phyloP scores from a whole-genome alignment of 2,888 invertebrate species.

The Eupithecia abbreviata region DNA sequence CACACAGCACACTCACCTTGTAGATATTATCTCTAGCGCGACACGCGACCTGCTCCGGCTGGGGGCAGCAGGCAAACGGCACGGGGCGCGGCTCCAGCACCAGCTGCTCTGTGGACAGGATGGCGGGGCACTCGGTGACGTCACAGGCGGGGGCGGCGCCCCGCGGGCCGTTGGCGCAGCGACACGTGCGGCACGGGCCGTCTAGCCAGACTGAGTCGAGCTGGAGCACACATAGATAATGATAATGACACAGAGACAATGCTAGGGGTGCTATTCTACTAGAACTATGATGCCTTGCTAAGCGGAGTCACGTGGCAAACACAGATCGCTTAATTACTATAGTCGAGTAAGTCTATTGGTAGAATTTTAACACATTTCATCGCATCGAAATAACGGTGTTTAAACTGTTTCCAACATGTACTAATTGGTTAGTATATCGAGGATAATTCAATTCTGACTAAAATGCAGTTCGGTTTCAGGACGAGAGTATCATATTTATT shows the following conservation, averaged over 20 bases:
- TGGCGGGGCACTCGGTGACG: slow-evolving; percentile 77
- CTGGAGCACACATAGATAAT: slow-evolving; percentile 86
- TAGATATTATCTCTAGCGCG: slow-evolving; percentile 74
- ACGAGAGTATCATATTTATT: too few species aligned
- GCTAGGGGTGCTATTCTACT: too few species aligned
- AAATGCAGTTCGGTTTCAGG: too few species aligned
- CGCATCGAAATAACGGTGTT: too few species aligned
- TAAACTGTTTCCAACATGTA: too few species aligned
- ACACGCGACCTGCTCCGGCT: slow-evolving; percentile 84
- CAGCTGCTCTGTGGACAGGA: slow-evolving; percentile 79
- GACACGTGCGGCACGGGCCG: slow-evolving; percentile 87
- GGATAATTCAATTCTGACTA: too few species aligned
- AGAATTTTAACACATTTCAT: too few species aligned
- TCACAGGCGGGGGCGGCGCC: slow-evolving; percentile 72
- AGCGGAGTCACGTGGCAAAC: too few species aligned
- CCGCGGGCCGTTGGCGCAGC: slow-evolving; percentile 69
- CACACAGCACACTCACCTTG: slow-evolving; percentile 59
- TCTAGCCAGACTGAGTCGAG: slow-evolving; percentile 85
- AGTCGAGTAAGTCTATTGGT: too few species aligned
- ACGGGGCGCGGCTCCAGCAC: slow-evolving; percentile 79
- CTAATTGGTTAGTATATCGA: too few species aligned
- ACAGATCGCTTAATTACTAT: too few species aligned
- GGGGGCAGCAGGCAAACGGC: slow-evolving; percentile 87
- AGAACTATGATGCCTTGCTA: too few species aligned
- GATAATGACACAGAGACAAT: not conserved